Base-by-base conservation (phyloP, 2,888 invertebrate genomes). In the Eurytoma adleriae region DNA sequence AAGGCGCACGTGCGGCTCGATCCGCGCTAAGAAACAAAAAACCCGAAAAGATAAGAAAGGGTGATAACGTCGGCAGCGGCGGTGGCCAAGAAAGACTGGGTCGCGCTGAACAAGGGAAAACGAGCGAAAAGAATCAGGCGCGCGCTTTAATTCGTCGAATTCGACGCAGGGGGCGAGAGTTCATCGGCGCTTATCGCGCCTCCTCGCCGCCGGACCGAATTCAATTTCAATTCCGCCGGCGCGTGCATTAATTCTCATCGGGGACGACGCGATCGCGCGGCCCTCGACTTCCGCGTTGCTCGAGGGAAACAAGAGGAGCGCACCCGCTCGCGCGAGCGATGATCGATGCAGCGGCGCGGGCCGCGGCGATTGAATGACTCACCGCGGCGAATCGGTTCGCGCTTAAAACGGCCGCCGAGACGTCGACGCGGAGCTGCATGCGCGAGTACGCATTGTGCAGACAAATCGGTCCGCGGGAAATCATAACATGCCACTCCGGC, bases 191-290 rank as follows among this genome's bases (percentile, higher is more conserved):
- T 78, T 73, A 78, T 78, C 77, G 64, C 67, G 20, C 13, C 16
- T n/a, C 30, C 12, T 64, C 66, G 40, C 69, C 18, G 70, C 70
- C 61, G 40, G 10, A 40, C 40, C 16, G 57, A 75, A 56, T 66
- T 66, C 69, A 67, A 71, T 80, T 66, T 66, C 69, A 67, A 71
- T 80, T 54, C 59, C 16, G 52, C 71, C 66, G 71, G 54, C 56
- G 61, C 70, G 75, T 2, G 57, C 79, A 75, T 75, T 71, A 70
- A 80, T 80, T 59, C 67, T 71, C 79, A 71, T 80, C 67, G 67
- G 40, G 71, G 75, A 75, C 79, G 71, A 75, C 76, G 62, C 72
- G 14, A 52, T 13, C 40, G 40, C 40, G 10, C 10, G 40, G 1
- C 10, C 40, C 10, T 7, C 40, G 10, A 40, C 40, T 40, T 40